A percentile compares a stretch with the other conserved stretches of the same genome.
These are phyloP conservation scores for Cataglyphis livida DNA, from an alignment of 2,888 invertebrate species.

Conservation along the genomic window DNA sequence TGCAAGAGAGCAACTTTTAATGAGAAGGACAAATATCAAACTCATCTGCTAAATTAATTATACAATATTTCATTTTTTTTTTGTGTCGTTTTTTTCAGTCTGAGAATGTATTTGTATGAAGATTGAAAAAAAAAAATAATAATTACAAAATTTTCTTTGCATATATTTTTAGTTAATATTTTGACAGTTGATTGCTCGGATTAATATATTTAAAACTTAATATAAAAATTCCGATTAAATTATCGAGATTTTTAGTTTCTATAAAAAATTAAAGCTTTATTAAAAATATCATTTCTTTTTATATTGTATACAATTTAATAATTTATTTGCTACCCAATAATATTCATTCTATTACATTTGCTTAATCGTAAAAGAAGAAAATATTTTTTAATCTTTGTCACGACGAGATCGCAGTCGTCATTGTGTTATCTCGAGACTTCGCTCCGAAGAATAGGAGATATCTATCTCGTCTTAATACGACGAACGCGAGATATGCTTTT, in stretches of 20 bases:
- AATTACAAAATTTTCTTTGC: background rate
- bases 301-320: background rate
- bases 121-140: background rate
- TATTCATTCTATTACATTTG: background rate
- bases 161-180: background rate
- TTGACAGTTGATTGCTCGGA: background rate
- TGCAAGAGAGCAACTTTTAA: background rate
- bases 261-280: background rate
- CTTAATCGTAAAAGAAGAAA: background rate
- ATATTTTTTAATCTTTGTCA: background rate
- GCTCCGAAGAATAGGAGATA: background rate
- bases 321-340: background rate
- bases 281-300: too few species aligned
- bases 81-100: background rate
- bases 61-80: background rate
- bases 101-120: background rate
- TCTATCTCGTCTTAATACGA: conserved; percentile 13
- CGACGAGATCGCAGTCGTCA: background rate
- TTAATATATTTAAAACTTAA: background rate
- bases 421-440: conserved; percentile 16
- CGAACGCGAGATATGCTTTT: conserved; percentile 5
- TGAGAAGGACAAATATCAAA: conserved; percentile 3
- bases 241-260: background rate
- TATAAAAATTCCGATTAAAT: background rate
- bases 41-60: background rate